Base-by-base conservation (phyloP, 2,888 invertebrate species). In the Heliconius erato region DNA sequence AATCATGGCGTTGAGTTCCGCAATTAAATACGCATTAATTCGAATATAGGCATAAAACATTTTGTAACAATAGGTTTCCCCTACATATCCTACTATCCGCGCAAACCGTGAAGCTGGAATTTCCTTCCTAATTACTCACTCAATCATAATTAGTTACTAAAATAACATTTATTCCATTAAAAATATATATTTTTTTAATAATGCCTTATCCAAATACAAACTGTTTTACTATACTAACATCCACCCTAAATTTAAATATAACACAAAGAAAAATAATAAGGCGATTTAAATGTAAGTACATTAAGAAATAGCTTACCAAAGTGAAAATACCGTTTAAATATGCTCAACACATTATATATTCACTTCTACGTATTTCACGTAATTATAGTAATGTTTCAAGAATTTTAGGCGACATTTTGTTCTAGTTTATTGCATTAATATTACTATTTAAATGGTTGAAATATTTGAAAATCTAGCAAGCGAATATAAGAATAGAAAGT, bases 331-430 rank as follows among this genome's bases (percentile, higher is more conserved):
- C 69, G 26, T 28, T 35, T 59, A 35, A 54, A 78, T 78, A 68
- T 68, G 49, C 72, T 63, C 63, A 65, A 28, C 74, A 12, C 35
- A 80, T 80, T 74, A 80, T 80, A 74, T 44, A 72, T 65, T 74
- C 72, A 74, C 28, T 80, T 80, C 35, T 28, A 67, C 74, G 74
- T 80, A 80, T 44, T 80, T 80, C 28, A 63, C 7, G 4, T 74
- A 12, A 74, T 54, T 59, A 59, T 16, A 63, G 76, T 76, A 76
- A 63, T 76, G 14, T 76, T 35, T 49, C 28, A 28, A 78, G 65
- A 80, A 74, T 80, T 80, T 74, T 23, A 16, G 54, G 28, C 59
- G 16, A 32, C 68, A 49, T 78, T 26, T 65, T 78, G 44, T 28
- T 9, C 68, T 32, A 23, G 67, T 72, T 72, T 49, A 72, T 49